A percentile compares a stretch with the other conserved stretches of the same genome.
These are phyloP conservation scores for Phataginus tricuspis DNA, from an alignment of 2,797 vertebrate genomes.

Conservation along the genomic window DNA sequence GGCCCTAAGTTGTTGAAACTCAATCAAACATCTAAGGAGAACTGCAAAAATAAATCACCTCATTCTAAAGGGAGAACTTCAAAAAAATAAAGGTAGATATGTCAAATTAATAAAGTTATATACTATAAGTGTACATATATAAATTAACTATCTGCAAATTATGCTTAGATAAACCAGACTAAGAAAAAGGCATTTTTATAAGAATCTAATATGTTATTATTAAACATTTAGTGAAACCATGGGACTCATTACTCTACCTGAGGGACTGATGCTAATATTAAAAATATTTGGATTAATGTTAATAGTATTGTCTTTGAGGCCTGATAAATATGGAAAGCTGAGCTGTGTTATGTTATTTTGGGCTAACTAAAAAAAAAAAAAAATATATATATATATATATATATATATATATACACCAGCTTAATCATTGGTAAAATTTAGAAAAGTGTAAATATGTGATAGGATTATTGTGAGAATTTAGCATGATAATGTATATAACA, in stretches of 20 bases:
- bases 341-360: neutral
- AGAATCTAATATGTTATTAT: neutral
- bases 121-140: neutral
- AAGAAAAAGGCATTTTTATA: neutral
- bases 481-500: neutral
- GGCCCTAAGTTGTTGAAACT: neutral
- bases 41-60: neutral
- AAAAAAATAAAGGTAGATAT: neutral
- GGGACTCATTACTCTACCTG: neutral
- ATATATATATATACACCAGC: neutral
- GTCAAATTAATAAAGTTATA: neutral
- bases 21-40: neutral
- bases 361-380: neutral
- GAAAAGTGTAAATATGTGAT: neutral
- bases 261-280: neutral
- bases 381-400: too few species aligned
- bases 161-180: neutral
- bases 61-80: neutral
- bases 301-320: neutral
- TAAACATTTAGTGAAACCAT: neutral
- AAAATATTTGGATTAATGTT: conserved; percentile 32
- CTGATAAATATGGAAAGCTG: neutral
- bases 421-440: conserved; percentile 15
- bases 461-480: neutral
- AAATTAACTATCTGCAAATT: neutral